Evolutionary conservation across 2,888 invertebrate species (phyloP).

Genomic region (Scrobipalpa costella): DNA sequence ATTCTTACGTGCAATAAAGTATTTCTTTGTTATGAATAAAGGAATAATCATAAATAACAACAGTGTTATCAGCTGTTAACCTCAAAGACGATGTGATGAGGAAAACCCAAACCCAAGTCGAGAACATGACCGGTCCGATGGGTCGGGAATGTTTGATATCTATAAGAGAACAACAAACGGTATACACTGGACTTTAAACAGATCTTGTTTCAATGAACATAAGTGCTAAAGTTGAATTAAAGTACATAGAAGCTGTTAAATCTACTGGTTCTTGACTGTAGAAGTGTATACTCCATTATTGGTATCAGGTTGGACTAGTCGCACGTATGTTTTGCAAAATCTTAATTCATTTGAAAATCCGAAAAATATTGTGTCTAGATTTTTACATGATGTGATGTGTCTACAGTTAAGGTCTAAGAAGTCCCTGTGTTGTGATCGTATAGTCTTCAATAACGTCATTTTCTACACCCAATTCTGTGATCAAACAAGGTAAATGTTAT

Average conservation of each 20-base stretch:
- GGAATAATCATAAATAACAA: no score
- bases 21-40: no score
- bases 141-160: neutral
- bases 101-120: constrained; percentile 2
- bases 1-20: no score
- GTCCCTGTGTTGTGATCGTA: no score
- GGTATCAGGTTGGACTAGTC: neutral
- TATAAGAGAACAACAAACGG: neutral
- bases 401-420: no score
- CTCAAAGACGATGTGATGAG: neutral
- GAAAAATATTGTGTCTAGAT: neutral
- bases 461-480: no score
- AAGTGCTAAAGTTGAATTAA: neutral
- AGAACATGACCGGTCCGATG: neutral
- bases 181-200: neutral
- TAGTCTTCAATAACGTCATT: no score
- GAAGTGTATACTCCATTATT: neutral
- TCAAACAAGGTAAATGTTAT: no score
- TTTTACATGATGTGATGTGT: neutral
- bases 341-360: neutral
- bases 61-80: no score
- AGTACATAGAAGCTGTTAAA: neutral
- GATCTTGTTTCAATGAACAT: neutral
- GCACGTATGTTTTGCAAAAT: neutral
- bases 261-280: neutral